phyloP scores from a whole-genome alignment of 2,797 vertebrate genomes.

The Chelon auratus region DNA sequence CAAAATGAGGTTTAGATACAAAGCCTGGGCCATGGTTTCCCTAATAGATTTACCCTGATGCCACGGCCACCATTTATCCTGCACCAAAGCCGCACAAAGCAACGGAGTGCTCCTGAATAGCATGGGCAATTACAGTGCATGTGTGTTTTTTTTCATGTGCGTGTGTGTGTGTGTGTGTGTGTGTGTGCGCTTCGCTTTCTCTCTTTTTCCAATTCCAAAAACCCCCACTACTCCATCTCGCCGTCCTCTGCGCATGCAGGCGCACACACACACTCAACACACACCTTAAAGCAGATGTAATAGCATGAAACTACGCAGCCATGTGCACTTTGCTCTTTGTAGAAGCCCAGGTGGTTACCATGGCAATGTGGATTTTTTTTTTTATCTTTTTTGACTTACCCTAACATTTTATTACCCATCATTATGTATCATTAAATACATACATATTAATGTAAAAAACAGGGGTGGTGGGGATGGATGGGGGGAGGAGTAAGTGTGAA shows the following conservation, averaged over 20 bases:
- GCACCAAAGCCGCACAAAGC: constrained; percentile 96
- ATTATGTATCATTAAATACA: constrained; percentile 99
- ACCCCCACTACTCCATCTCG: constrained; percentile 71
- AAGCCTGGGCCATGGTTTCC: constrained; percentile 86
- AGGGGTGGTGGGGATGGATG: constrained; percentile 67
- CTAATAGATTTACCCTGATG: constrained; percentile 96
- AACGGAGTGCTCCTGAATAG: constrained; percentile 92
- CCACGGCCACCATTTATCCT: constrained; percentile 97
- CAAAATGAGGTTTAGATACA: constrained; percentile 87
- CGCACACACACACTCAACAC: constrained; percentile 40
- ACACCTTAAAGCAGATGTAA: constrained; percentile 95
- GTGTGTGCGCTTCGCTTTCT: constrained; percentile 49
- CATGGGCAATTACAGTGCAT: constrained; percentile 95
- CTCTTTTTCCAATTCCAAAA: constrained; percentile 68
- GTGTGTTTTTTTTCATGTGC: constrained; percentile 69
- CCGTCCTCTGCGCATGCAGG: constrained; percentile 24
- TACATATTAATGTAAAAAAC: constrained; percentile 93
- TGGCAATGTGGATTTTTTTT: constrained; percentile 90
- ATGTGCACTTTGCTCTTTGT: constrained; percentile 90
- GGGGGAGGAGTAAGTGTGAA: constrained; percentile 75
- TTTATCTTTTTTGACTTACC: constrained; percentile 86
- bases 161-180: constrained; percentile 25
- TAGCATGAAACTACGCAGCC: constrained; percentile 91
- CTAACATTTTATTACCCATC: constrained; percentile 94
- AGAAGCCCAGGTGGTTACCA: constrained; percentile 91